phyloP scores from a whole-genome alignment of 2,888 invertebrate species.

The Cheilosia scutellata region DNA sequence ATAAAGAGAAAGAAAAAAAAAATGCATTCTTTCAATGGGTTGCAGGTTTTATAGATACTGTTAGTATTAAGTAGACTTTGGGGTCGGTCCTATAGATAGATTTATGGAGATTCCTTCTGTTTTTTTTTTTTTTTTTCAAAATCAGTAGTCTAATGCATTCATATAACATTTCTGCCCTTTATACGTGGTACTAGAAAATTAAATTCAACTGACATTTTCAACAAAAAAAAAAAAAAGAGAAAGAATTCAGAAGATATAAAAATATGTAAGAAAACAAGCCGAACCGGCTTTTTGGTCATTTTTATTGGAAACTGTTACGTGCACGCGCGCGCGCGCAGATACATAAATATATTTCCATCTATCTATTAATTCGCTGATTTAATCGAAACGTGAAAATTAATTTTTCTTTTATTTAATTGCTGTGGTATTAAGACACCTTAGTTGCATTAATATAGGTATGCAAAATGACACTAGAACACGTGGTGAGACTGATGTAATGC shows the following conservation, averaged over 20 bases:
- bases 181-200: background rate
- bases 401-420: constrained; percentile 13
- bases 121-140: background rate
- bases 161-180: background rate
- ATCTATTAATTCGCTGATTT: constrained; percentile 27
- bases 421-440: background rate
- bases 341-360: constrained; percentile 20
- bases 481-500: constrained; percentile 42
- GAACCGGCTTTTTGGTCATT: constrained; percentile 65
- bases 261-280: constrained; percentile 42
- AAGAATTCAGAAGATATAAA: background rate
- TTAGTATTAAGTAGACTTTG: background rate
- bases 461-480: constrained; percentile 36
- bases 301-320: constrained; percentile 47
- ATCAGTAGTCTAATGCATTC: background rate
- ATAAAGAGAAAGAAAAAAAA: background rate
- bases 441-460: background rate
- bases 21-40: constrained; percentile 4
- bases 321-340: constrained; percentile 30
- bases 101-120: background rate
- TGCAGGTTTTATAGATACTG: background rate
- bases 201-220: constrained; percentile 17
- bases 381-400: constrained; percentile 52
- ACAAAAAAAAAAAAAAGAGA: constrained; percentile 10
- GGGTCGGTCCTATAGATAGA: background rate